Evolutionary conservation across 2,113 vertebrate genomes (phyloP).

Genomic region (Syngnathus typhle): DNA sequence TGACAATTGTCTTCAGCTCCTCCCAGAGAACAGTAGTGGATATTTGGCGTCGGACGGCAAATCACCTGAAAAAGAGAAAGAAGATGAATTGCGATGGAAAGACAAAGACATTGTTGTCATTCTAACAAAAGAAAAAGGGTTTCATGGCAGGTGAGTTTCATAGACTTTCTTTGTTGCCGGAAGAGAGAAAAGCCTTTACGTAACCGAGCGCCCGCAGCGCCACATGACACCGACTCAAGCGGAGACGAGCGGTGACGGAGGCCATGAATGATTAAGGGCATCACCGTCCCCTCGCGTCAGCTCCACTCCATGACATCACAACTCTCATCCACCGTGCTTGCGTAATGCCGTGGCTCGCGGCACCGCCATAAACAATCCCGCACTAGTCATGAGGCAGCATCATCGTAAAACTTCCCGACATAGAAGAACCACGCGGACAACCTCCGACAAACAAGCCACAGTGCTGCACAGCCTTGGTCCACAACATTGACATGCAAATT

Average conservation of each 20-base stretch:
- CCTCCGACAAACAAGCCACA: slow-evolving; percentile 26
- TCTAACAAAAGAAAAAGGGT: neutral
- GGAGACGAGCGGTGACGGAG: slow-evolving; percentile 46
- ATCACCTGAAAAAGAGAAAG: no score
- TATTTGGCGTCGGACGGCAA: no score
- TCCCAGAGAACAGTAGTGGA: no score
- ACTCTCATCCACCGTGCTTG: slow-evolving; percentile 15
- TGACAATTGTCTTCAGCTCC: no score
- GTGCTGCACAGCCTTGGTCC: slow-evolving; percentile 17
- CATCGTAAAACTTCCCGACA: neutral
- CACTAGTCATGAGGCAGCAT: neutral
- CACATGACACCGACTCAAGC: slow-evolving; percentile 44
- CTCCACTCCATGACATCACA: slow-evolving; percentile 48
- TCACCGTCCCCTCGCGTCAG: slow-evolving; percentile 31
- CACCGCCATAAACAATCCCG: neutral
- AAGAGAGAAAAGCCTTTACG: slow-evolving; percentile 42
- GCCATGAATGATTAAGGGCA: slow-evolving; percentile 60
- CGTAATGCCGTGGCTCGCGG: slow-evolving; percentile 16
- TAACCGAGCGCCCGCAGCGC: slow-evolving; percentile 39
- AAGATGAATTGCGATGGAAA: no score
- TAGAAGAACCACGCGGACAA: neutral
- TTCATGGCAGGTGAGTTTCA: neutral
- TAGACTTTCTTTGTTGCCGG: neutral
- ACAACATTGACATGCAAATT: slow-evolving; percentile 56
- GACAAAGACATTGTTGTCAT: neutral